Base-by-base conservation (phyloP, 2,113 vertebrate species). In the Bos taurus region DNA sequence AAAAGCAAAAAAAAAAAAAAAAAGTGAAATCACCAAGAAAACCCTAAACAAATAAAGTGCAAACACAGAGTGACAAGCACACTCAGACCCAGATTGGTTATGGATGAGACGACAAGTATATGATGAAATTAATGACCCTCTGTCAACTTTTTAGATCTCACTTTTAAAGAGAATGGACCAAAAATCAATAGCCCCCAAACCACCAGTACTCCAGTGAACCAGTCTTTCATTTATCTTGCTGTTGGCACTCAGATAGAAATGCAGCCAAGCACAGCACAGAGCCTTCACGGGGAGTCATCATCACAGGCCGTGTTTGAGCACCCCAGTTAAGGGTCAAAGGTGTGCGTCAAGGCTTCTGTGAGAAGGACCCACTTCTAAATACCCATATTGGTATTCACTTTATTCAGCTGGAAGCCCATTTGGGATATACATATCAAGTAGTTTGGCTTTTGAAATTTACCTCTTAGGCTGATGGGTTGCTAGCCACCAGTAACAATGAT, bases 101-200 rank as follows among this genome's bases (percentile, higher is more conserved):
- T 99, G 99, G 99, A 99, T 98, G 99, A 99, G 99, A 99, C 99
- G 98, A 99, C 98, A 99, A 99, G 99, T 99, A 98, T 99, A 99
- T 99, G 99, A 99, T 99, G 99, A 99, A 99, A 99, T 99, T 99
- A 99, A 99, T 99, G 99, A 99, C 99, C 99, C 99, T 99, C 99
- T 99, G 99, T 99, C 99, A 99, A 99, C 99, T 99, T 99, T 99
- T 99, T 99, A 99, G 99, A 99, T 99, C 99, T 99, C 99, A 99
- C 99, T 99, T 99, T 99, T 99, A 99, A 99, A 99, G 99, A 99
- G 99, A 99, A 99, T 99, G 98, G 98, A 98, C 99, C 99, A 99
- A 99, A 99, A 99, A 99, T 99, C 99, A 99, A 99, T 99, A 99
- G 99, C 99, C 98, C 99, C 99, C 99, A 99, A 99, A 99, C 99